phyloP scores from a whole-genome alignment of 2,888 invertebrate genomes.

The Spisula subtruncata region DNA sequence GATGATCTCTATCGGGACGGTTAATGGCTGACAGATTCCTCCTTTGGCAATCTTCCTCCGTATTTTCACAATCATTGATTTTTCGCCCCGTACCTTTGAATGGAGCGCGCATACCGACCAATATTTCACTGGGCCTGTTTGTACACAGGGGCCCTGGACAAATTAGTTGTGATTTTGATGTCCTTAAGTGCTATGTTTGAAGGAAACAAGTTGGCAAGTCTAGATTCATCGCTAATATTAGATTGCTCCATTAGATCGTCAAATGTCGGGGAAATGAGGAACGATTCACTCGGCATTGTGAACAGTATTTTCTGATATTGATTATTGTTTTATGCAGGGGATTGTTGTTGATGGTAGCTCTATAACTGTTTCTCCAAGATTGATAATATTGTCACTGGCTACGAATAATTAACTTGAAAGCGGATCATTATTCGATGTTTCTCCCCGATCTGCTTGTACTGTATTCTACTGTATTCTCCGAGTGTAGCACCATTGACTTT shows the following conservation, averaged over 20 bases:
- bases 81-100: slow-evolving; percentile 41
- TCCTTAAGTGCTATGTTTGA: slow-evolving; percentile 47
- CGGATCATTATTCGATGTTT: slow-evolving; percentile 63
- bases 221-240: slow-evolving; percentile 61
- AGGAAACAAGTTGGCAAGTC: slow-evolving; percentile 61
- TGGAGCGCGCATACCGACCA: neutral
- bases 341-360: slow-evolving; percentile 68
- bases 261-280: slow-evolving; percentile 58
- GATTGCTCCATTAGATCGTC: slow-evolving; percentile 67
- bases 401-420: slow-evolving; percentile 70
- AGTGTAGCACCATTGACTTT: slow-evolving; percentile 44
- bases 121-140: slow-evolving; percentile 44
- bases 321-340: slow-evolving; percentile 70
- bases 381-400: slow-evolving; percentile 71
- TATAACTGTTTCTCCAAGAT: slow-evolving; percentile 71
- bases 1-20: slow-evolving; percentile 61
- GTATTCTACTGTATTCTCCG: no score
- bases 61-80: slow-evolving; percentile 60
- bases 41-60: slow-evolving; percentile 52
- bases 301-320: slow-evolving; percentile 69
- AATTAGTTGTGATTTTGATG: slow-evolving; percentile 56
- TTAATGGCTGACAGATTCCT: slow-evolving; percentile 63
- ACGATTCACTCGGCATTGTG: slow-evolving; percentile 46
- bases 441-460: slow-evolving; percentile 54
- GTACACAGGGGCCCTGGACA: slow-evolving; percentile 59